Conservation (phyloP, 2,113 vertebrate species). For the Haemorhous mexicanus region DNA sequence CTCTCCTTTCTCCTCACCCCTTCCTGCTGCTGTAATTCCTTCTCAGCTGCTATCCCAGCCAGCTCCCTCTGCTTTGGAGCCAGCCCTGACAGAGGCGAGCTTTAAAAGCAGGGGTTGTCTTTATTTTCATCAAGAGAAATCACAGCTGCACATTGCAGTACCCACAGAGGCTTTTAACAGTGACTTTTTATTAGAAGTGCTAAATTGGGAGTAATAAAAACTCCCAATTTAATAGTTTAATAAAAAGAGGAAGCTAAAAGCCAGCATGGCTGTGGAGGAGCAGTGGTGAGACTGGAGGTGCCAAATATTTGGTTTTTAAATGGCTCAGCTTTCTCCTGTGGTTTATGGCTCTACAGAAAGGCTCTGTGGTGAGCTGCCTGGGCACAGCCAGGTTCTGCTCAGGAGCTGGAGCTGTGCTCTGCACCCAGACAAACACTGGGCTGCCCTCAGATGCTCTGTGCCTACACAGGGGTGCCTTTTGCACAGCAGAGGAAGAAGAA, state of each 20-base stretch:
- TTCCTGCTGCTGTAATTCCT: constrained; percentile 6
- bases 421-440: background rate
- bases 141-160: constrained; percentile 42
- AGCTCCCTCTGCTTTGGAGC: background rate
- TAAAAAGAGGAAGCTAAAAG: constrained; percentile 44
- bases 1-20: background rate
- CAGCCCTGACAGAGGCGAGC: background rate
- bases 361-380: background rate
- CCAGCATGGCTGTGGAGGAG: background rate
- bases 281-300: background rate
- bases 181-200: constrained; percentile 57
- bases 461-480: background rate
- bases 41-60: background rate
- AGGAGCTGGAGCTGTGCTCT: background rate
- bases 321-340: background rate
- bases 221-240: constrained; percentile 42
- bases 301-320: constrained; percentile 7
- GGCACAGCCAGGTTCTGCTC: background rate
- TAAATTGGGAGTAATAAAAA: constrained; percentile 57
- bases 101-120: background rate
- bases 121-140: constrained; percentile 51
- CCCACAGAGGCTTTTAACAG: constrained; percentile 41
- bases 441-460: background rate
- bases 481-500: background rate
- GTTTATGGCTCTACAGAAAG: background rate